These are phyloP conservation scores for Polypterus senegalus DNA, from an alignment of 2,113 vertebrate species.

Conservation along the genomic window DNA sequence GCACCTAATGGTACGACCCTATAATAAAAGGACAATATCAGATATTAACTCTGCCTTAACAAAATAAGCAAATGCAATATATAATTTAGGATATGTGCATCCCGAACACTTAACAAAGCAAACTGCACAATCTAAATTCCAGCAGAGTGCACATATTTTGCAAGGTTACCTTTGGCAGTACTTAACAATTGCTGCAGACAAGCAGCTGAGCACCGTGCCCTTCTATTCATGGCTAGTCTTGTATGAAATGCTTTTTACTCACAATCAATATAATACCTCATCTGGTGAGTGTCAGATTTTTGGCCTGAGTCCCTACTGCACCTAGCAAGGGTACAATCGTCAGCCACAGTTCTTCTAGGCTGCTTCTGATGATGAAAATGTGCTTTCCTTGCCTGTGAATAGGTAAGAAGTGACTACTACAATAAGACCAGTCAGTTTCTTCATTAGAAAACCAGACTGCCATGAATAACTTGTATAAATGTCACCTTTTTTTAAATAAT, in stretches of 20 bases:
- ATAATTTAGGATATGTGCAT: too few relatives aligned
- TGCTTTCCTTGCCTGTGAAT: neutral
- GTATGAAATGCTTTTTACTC: slow-evolving; percentile 1
- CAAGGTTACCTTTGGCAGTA: slow-evolving; percentile 5
- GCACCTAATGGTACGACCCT: too few relatives aligned
- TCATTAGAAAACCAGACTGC: too few relatives aligned
- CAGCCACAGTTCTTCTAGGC: neutral
- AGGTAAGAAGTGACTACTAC: too few relatives aligned
- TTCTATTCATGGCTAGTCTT: slow-evolving; percentile 5
- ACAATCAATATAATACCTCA: slow-evolving; percentile 1
- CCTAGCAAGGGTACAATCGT: neutral
- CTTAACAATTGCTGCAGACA: neutral
- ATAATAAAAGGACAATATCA: too few relatives aligned
- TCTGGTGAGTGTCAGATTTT: slow-evolving; percentile 1
- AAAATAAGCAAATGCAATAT: too few relatives aligned
- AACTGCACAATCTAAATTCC: neutral
- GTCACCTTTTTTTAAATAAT: too few relatives aligned
- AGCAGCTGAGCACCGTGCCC: neutral
- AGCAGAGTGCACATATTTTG: neutral
- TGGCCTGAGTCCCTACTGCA: slow-evolving; percentile 1
- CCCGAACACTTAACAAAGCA: too few relatives aligned
- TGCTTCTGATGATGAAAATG: neutral
- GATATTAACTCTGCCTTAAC: too few relatives aligned
- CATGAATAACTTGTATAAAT: too few relatives aligned
- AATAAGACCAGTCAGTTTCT: too few relatives aligned